A percentile compares a stretch with the other conserved stretches of the same genome.
phyloP scores from a whole-genome alignment of 2,113 vertebrate species.

The Psittacula cyanocephala region DNA sequence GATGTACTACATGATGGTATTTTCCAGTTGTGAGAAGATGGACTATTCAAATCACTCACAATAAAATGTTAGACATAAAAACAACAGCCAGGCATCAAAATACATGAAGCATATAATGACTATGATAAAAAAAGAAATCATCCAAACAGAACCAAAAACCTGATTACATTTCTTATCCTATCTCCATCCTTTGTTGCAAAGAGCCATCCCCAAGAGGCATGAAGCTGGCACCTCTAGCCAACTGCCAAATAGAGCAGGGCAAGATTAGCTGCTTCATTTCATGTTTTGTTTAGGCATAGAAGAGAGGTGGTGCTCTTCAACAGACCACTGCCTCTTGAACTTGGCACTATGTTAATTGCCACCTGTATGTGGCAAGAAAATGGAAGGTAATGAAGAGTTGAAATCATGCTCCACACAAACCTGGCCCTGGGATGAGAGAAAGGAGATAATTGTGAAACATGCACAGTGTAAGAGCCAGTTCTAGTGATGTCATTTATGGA shows the following conservation, averaged over 20 bases:
- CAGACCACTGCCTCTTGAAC: neutral
- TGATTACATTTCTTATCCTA: neutral
- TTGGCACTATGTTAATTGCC: neutral
- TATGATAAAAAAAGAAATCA: neutral
- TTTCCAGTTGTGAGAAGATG: neutral
- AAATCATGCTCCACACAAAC: neutral
- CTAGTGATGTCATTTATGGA: neutral
- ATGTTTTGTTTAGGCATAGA: neutral
- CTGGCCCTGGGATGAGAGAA: neutral
- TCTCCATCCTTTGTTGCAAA: neutral
- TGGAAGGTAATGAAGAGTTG: neutral
- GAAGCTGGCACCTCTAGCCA: neutral
- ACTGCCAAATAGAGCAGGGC: neutral
- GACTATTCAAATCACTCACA: neutral
- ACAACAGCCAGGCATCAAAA: constrained; percentile 2
- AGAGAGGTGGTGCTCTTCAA: neutral
- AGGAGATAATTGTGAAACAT: neutral
- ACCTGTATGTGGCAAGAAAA: neutral
- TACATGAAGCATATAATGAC: neutral
- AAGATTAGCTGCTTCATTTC: neutral
- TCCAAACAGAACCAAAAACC: neutral
- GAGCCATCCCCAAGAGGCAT: neutral
- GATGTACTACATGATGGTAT: neutral
- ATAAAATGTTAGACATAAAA: neutral
- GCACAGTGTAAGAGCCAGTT: neutral